Base-by-base conservation (phyloP, 2,113 vertebrate species). In the Semicossyphus pulcher region DNA sequence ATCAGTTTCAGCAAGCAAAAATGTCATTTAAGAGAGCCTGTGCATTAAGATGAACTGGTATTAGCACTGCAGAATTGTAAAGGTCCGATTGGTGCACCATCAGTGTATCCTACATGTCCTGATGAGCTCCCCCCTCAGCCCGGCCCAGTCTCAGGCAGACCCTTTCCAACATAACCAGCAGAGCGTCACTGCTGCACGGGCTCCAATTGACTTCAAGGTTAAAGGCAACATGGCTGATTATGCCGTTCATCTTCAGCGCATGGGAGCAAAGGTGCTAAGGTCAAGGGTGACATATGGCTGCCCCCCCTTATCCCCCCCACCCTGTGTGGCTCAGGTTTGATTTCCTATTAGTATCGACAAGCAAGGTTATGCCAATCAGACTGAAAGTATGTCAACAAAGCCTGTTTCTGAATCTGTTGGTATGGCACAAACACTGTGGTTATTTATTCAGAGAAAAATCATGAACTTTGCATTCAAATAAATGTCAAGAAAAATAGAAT, bases 201-300 rank as follows among this genome's bases (percentile, higher is more conserved):
- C 56, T 77, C 29, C 80, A 58, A 8, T 47, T 69, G 79, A 89
- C 85, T 85, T 86, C 87, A 81, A 88, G 90, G 92, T 93, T 91
- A 94, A 86, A 90, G 53, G 59, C 85, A 84, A 68, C 60, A 75
- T 71, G 72, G 84, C 70, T 80, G 84, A 89, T 89, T 83, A 79
- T 82, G 78, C 64, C 31, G 57, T 86, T 80, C 76, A 80, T 85
- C 79, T 86, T 58, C 15, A 11, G 39, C 34, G 8, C 56, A 52
- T 51, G 54, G 52, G 59, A 56, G 59, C 56, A 82, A 84, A 84
- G 82, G 85, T 69, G 78, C 71, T 76, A 64, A 89, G 91, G 90
- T 92, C 92, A 93, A 89, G 86, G 86, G 88, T 93, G 84, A 86
- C 83, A 80, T 81, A 84, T 80, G 85, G 76, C 51, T 9, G 2